phyloP scores from a whole-genome alignment of 2,888 invertebrate genomes.

The Luffia ferchaultella region DNA sequence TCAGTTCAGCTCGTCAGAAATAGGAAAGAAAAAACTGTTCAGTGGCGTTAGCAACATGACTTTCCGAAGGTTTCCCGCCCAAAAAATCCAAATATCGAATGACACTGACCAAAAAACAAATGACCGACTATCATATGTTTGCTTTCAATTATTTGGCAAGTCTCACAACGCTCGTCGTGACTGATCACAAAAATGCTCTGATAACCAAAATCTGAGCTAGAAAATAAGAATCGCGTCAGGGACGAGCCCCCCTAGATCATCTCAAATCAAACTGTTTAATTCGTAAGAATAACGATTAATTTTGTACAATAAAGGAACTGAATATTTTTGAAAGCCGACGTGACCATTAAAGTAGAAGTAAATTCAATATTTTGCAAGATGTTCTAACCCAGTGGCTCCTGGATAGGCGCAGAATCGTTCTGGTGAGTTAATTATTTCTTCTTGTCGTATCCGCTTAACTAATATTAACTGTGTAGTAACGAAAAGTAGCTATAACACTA shows the following conservation, averaged over 20 bases:
- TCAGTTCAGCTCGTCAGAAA: too few relatives aligned
- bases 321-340: constrained; percentile 30
- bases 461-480: too few relatives aligned
- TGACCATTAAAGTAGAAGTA: constrained; percentile 22
- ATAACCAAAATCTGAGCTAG: background rate
- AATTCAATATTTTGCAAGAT: constrained; percentile 29
- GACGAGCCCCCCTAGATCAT: constrained; percentile 26
- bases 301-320: background rate
- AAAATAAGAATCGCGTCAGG: constrained; percentile 11
- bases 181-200: background rate
- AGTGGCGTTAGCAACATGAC: too few relatives aligned
- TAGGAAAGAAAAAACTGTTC: too few relatives aligned
- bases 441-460: too few relatives aligned
- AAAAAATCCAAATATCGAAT: constrained; percentile 40
- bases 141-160: constrained; percentile 55
- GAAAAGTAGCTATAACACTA: too few relatives aligned
- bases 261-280: constrained; percentile 36
- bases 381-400: constrained; percentile 25
- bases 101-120: constrained; percentile 17
- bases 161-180: constrained; percentile 22
- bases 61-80: constrained; percentile 7
- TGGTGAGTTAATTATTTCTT: background rate
- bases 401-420: background rate
- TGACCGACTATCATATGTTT: constrained; percentile 47
- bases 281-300: constrained; percentile 35